phyloP scores from a whole-genome alignment of 2,113 vertebrate genomes.

The Lasiurus cinereus region DNA sequence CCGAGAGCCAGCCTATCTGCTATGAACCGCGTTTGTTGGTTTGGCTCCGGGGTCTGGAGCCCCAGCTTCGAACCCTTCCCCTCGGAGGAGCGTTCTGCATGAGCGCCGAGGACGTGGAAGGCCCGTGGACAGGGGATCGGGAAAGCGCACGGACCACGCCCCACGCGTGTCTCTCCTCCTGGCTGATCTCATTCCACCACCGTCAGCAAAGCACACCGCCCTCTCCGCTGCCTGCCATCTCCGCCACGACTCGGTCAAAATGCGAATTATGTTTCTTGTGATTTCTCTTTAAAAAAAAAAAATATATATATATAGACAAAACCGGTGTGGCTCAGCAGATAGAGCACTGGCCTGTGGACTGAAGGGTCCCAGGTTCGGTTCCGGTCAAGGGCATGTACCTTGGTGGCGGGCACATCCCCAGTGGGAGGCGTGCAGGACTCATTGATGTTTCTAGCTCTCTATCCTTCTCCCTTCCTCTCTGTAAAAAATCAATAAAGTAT shows the following conservation, averaged over 20 bases:
- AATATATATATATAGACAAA: too few relatives aligned
- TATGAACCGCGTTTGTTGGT: conserved; percentile 30
- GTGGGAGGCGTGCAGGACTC: too few relatives aligned
- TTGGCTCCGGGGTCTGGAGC: conserved; percentile 5
- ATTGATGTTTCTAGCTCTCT: too few relatives aligned
- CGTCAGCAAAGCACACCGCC: not conserved
- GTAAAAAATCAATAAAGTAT: too few relatives aligned
- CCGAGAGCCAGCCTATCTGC: conserved; percentile 58
- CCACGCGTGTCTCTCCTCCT: not conserved
- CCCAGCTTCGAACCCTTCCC: not conserved
- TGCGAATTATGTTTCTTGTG: not conserved
- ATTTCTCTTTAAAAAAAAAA: not conserved
- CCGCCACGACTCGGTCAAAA: not conserved
- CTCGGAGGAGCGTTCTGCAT: conserved; percentile 39
- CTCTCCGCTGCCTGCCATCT: not conserved
- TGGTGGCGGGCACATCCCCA: too few relatives aligned
- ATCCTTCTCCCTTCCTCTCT: too few relatives aligned
- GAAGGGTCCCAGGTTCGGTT: too few relatives aligned
- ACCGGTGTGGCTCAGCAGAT: too few relatives aligned
- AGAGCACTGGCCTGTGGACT: too few relatives aligned
- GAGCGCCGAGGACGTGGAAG: conserved; percentile 28
- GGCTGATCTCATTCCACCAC: not conserved
- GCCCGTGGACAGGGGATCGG: not conserved
- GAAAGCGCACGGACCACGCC: not conserved
- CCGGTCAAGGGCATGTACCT: too few relatives aligned